Conservation (phyloP, 2,113 vertebrate genomes). For the Zingel zingel region DNA sequence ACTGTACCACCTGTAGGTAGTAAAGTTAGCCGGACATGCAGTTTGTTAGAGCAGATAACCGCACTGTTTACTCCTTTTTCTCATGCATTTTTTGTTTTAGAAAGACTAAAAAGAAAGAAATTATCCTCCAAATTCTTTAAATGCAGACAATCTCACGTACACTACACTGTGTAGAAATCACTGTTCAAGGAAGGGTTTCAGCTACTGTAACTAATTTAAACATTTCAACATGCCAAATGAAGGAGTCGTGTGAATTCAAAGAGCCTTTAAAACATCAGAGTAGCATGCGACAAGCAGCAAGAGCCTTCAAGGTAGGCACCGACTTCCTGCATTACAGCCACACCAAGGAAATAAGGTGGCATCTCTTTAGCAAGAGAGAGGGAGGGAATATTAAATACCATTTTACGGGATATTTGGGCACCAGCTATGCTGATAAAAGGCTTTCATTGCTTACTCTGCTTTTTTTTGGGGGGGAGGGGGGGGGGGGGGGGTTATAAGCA, state of each 20-base stretch:
- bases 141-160: neutral
- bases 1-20: neutral
- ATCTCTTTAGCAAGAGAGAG: constrained; percentile 44
- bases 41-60: too few relatives aligned
- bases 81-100: neutral
- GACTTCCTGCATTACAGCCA: constrained; percentile 30
- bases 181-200: neutral
- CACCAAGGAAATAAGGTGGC: constrained; percentile 64
- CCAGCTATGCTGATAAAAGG: constrained; percentile 70
- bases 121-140: neutral
- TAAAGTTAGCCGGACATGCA: neutral
- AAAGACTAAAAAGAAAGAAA: neutral
- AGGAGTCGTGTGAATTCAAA: constrained; percentile 31
- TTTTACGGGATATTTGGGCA: constrained; percentile 67
- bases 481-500: constrained; percentile 51
- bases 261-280: constrained; percentile 37
- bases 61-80: neutral
- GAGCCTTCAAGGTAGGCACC: constrained; percentile 35
- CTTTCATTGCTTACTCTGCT: constrained; percentile 66
- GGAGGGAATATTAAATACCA: constrained; percentile 69
- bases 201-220: constrained; percentile 11
- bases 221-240: constrained; percentile 8
- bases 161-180: neutral
- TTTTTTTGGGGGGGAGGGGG: neutral
- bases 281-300: constrained; percentile 24